Percentiles rank a stretch among this genome's conserved stretches.
Conservation (phyloP, 2,888 invertebrate genomes). For the Luffia ferchaultella region DNA sequence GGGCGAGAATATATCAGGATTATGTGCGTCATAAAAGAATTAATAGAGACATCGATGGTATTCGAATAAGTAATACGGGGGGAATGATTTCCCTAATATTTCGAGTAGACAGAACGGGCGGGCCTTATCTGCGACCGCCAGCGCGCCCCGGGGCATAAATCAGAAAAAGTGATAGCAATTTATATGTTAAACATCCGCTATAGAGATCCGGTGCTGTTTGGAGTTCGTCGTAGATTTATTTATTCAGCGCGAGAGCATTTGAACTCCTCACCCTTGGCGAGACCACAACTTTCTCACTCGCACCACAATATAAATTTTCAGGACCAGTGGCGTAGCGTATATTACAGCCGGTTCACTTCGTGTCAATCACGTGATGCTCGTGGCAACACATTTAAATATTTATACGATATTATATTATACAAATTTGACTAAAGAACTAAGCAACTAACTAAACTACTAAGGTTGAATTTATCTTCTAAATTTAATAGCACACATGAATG, state of each 20-base stretch:
- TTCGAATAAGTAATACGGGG: background rate
- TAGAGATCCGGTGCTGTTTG: background rate
- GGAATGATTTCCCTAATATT: background rate
- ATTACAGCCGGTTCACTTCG: too few species aligned
- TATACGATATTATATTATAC: too few species aligned
- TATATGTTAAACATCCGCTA: conserved; percentile 53
- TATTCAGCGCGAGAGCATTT: background rate
- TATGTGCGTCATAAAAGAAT: background rate
- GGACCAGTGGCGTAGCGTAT: too few species aligned
- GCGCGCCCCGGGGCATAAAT: conserved; percentile 1
- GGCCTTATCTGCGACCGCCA: background rate
- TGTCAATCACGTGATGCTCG: too few species aligned
- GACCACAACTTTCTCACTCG: too few species aligned
- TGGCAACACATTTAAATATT: too few species aligned
- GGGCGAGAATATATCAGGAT: too few species aligned
- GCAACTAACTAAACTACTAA: too few species aligned
- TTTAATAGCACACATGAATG: too few species aligned
- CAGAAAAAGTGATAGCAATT: conserved; percentile 52
- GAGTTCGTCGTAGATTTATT: background rate
- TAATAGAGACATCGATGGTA: background rate
- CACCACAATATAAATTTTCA: too few species aligned
- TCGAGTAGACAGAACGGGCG: background rate
- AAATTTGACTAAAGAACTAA: too few species aligned
- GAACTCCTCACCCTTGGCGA: background rate
- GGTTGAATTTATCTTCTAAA: too few species aligned